These are phyloP conservation scores for Rhea americana DNA, from an alignment of 2,113 vertebrate species.

Conservation along the genomic window DNA sequence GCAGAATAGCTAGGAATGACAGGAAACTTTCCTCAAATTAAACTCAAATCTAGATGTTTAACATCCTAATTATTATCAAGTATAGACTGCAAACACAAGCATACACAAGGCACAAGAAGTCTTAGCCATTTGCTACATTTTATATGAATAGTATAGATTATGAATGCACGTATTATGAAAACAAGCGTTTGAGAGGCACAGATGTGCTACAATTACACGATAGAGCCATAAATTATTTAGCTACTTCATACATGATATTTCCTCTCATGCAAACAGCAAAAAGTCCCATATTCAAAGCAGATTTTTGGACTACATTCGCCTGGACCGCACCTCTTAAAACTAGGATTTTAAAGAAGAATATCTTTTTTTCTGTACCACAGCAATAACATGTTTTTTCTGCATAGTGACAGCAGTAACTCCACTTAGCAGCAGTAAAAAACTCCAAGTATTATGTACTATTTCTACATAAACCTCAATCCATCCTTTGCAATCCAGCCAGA, in stretches of 20 bases:
- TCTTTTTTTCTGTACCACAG: not conserved
- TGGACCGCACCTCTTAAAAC: not conserved
- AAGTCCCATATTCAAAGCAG: not conserved
- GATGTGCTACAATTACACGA: not conserved
- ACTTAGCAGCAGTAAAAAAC: fast-evolving
- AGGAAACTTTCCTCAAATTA: not conserved
- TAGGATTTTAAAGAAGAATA: not conserved
- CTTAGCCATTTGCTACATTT: not conserved
- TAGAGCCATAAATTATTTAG: not conserved
- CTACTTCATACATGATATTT: not conserved
- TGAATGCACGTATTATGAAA: not conserved
- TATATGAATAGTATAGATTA: not conserved
- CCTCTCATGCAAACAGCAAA: not conserved
- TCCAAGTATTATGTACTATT: not conserved
- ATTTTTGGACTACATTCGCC: not conserved
- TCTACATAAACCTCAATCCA: not conserved
- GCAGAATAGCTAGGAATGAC: not conserved
- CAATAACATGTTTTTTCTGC: not conserved
- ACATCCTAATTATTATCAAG: not conserved
- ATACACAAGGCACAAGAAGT: not conserved
- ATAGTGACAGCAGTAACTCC: not conserved
- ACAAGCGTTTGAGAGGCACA: conserved; percentile 10
- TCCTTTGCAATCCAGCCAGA: not conserved
- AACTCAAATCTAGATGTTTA: not conserved
- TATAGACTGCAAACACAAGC: not conserved